Percentiles rank a stretch among this genome's conserved stretches.
These are phyloP conservation scores for Zosterops japonicus DNA, from an alignment of 2,113 vertebrate species.

Conservation along the genomic window DNA sequence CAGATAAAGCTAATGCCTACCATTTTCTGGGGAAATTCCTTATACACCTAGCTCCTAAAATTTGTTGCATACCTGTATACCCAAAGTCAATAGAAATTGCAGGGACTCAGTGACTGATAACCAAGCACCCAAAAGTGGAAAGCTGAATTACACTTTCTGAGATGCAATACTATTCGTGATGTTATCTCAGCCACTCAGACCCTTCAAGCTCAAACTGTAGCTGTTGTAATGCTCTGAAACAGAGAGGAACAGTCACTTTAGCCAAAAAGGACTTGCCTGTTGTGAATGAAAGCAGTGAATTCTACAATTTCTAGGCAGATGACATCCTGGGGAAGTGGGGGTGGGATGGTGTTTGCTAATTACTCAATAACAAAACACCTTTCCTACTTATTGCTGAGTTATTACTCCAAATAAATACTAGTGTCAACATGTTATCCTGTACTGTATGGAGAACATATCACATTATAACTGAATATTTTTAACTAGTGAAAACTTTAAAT, in stretches of 20 bases:
- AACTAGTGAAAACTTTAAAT: background rate
- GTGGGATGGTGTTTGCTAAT: background rate
- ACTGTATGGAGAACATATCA: background rate
- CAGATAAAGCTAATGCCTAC: background rate
- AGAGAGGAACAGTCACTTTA: constrained; percentile 7
- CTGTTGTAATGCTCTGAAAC: background rate
- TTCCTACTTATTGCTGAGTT: background rate
- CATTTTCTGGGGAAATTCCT: background rate
- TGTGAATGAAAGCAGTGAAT: background rate
- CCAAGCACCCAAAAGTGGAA: background rate
- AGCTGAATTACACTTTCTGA: background rate
- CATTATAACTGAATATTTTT: background rate
- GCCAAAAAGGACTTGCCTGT: background rate
- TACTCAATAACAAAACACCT: background rate
- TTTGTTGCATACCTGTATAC: background rate
- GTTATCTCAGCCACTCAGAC: constrained; percentile 43
- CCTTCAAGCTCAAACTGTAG: constrained; percentile 50
- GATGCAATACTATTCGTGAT: background rate
- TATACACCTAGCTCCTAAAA: background rate
- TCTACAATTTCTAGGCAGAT: background rate
- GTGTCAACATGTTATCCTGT: background rate
- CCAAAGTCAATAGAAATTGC: background rate
- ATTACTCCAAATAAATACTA: background rate
- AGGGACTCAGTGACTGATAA: background rate
- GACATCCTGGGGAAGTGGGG: background rate